A percentile compares a stretch with the other conserved stretches of the same genome.
Evolutionary conservation across 35 echinoderm and acorn worm species (phyloP).

Genomic region (Heliocidaris erythrogramma): DNA sequence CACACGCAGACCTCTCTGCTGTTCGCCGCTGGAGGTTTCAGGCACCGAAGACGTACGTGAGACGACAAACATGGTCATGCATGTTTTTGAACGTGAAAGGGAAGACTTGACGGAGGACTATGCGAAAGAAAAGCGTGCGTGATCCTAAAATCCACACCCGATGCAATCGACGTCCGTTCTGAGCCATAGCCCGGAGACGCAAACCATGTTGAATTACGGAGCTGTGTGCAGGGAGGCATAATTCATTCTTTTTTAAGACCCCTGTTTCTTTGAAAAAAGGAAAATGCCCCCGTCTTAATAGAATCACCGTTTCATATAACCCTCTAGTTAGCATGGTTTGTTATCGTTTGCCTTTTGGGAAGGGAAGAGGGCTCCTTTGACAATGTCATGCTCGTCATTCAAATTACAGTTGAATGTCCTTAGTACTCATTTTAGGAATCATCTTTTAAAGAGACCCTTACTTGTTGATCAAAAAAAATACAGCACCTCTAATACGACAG

Average conservation of each 20-base stretch:
- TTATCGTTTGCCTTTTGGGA: neutral
- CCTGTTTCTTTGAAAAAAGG: slow-evolving; percentile 17
- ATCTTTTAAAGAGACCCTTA: neutral
- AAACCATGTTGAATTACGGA: neutral
- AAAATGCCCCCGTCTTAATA: slow-evolving; percentile 18
- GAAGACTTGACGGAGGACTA: neutral
- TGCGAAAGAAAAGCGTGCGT: slow-evolving; percentile 16
- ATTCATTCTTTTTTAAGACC: slow-evolving; percentile 22
- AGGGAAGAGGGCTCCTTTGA: neutral
- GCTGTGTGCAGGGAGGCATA: slow-evolving; percentile 18
- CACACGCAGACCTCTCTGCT: slow-evolving; percentile 12
- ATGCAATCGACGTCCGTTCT: slow-evolving; percentile 10
- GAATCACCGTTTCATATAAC: neutral
- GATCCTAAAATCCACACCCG: neutral
- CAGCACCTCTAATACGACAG: too few relatives aligned
- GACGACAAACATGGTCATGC: neutral
- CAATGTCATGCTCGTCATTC: neutral
- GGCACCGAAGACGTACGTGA: neutral
- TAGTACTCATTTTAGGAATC: neutral
- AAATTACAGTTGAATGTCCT: slow-evolving; percentile 18
- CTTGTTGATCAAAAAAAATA: neutral
- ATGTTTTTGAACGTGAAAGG: neutral
- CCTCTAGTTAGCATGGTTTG: neutral
- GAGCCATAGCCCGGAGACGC: neutral
- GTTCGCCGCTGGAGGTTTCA: slow-evolving; percentile 13